Conservation (phyloP, 2,888 invertebrate genomes). For the Cephus rjabovi region DNA sequence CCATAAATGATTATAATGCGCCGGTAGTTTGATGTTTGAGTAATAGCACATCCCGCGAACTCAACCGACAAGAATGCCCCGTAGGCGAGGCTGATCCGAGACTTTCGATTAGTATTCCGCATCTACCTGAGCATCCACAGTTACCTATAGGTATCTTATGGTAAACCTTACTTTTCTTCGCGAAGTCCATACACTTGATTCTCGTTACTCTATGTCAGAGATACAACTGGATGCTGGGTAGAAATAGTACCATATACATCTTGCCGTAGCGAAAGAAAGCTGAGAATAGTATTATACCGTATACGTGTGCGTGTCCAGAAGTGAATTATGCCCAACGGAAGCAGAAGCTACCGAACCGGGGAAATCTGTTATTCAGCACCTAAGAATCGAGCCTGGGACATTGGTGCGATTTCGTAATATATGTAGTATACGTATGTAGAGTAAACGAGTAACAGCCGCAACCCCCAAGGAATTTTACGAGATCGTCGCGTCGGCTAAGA, state of each 20-base stretch:
- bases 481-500: neutral
- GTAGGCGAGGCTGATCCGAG: constrained; percentile 30
- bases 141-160: neutral
- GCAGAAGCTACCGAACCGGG: neutral
- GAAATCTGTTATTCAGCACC: neutral
- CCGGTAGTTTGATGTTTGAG: constrained; percentile 42
- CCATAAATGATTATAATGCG: constrained; percentile 38
- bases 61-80: constrained; percentile 34
- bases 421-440: too few relatives aligned
- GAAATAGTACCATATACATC: neutral
- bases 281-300: neutral
- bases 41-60: constrained; percentile 34
- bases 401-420: neutral
- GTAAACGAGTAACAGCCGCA: too few relatives aligned
- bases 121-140: neutral
- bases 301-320: neutral
- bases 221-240: neutral
- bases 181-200: neutral
- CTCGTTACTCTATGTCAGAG: neutral
- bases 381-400: neutral
- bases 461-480: neutral
- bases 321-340: neutral
- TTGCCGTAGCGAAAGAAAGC: neutral
- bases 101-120: constrained; percentile 36
- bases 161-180: neutral